phyloP scores from a whole-genome alignment of 2,888 invertebrate species.

The Helleia helle region DNA sequence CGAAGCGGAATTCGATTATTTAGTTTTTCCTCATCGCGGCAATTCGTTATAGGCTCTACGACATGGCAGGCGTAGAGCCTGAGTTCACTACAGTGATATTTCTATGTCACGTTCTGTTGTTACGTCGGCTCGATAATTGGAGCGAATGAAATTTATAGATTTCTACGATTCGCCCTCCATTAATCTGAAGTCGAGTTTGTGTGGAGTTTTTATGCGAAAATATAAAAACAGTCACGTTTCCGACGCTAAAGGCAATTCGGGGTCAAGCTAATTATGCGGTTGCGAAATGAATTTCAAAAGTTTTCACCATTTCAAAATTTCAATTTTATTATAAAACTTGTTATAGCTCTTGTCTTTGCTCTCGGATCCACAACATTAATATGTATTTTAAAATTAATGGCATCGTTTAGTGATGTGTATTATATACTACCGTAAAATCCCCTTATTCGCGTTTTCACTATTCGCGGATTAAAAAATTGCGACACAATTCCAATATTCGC shows the following conservation, averaged over 20 bases:
- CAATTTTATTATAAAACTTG: too few species aligned
- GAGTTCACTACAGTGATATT: slow-evolving; percentile 13
- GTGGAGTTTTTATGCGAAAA: neutral
- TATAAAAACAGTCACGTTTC: slow-evolving; percentile 1
- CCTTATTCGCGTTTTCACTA: slow-evolving; percentile 18
- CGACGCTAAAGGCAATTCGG: neutral
- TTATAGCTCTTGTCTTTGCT: too few species aligned
- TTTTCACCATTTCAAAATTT: neutral
- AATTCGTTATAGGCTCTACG: slow-evolving; percentile 6
- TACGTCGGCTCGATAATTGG: slow-evolving; percentile 10
- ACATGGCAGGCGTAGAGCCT: too few species aligned
- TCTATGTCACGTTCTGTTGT: slow-evolving; percentile 16
- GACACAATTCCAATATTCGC: slow-evolving; percentile 11
- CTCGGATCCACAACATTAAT: too few species aligned
- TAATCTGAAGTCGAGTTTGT: slow-evolving; percentile 2
- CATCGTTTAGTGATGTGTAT: too few species aligned
- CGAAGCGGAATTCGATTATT: slow-evolving; percentile 5
- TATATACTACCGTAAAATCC: slow-evolving; percentile 15
- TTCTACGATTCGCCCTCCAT: slow-evolving; percentile 10
- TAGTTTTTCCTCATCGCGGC: slow-evolving; percentile 3
- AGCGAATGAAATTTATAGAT: slow-evolving; percentile 13
- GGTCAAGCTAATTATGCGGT: neutral
- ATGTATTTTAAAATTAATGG: too few species aligned
- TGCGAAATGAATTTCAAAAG: neutral
- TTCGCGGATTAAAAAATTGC: slow-evolving; percentile 15